A percentile compares a stretch with the other conserved stretches of the same genome.
Conservation (phyloP, 2,113 vertebrate species). For the Mixornis gularis region DNA sequence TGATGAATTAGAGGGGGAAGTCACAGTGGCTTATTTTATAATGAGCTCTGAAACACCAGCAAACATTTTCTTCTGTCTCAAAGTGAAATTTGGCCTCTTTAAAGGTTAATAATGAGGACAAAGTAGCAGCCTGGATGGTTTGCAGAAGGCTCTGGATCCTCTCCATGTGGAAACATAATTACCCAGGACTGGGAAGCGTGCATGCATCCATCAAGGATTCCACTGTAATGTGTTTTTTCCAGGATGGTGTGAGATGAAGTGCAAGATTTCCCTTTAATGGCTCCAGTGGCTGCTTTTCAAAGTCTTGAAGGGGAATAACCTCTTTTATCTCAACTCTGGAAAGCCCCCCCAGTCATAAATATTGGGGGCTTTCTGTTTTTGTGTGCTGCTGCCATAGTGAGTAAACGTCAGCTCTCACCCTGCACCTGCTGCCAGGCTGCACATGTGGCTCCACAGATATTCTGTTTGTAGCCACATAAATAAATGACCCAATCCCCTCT, state of each 20-base stretch:
- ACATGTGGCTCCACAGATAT: neutral
- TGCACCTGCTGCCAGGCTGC: neutral
- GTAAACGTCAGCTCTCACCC: neutral
- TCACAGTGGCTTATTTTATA: neutral
- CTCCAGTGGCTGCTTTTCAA: neutral
- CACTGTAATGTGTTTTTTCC: neutral
- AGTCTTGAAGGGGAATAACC: neutral
- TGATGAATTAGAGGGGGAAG: neutral
- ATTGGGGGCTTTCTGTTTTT: neutral
- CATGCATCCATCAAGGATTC: neutral
- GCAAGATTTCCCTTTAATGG: neutral
- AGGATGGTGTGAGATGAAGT: neutral
- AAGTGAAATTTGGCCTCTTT: neutral
- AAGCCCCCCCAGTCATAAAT: neutral
- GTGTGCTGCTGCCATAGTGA: neutral
- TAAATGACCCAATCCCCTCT: neutral
- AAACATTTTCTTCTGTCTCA: neutral
- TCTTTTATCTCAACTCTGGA: slow-evolving; percentile 10
- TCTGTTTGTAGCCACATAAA: neutral
- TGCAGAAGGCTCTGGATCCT: neutral
- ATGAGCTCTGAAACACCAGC: neutral
- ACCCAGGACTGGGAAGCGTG: neutral
- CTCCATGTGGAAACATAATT: neutral
- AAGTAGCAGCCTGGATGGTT: neutral
- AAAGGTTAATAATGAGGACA: neutral